phyloP scores from a whole-genome alignment of 1,140 invertebrate genomes.

The Anthonomus grandis region DNA sequence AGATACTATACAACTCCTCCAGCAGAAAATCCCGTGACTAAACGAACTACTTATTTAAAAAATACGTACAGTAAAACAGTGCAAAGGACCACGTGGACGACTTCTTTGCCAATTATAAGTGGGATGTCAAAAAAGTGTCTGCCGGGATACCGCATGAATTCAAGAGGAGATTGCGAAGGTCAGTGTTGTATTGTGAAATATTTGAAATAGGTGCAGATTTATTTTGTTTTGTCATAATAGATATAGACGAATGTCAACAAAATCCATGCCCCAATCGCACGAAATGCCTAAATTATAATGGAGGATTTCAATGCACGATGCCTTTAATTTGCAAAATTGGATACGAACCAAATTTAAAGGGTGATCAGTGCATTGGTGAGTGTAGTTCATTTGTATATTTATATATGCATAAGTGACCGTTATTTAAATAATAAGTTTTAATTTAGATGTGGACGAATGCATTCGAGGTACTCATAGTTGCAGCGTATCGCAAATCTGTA shows the following conservation, averaged over 20 bases:
- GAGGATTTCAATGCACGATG: constrained; percentile 56
- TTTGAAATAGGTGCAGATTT: background rate
- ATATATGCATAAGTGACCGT: background rate
- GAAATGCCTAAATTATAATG: constrained; percentile 57
- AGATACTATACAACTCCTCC: background rate
- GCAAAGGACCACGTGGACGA: constrained; percentile 1
- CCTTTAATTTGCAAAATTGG: constrained; percentile 51
- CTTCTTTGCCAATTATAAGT: constrained; percentile 28
- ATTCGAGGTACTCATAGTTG: constrained; percentile 63
- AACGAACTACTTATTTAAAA: background rate
- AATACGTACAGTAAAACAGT: background rate
- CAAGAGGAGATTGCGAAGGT: constrained; percentile 53
- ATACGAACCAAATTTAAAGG: constrained; percentile 49
- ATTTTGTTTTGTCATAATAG: constrained; percentile 33
- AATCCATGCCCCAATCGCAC: constrained; percentile 48
- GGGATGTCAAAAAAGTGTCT: constrained; percentile 47
- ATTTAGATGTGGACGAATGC: constrained; percentile 68
- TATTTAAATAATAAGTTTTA: background rate
- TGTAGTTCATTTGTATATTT: background rate
- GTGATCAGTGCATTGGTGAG: constrained; percentile 49
- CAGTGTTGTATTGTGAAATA: constrained; percentile 12
- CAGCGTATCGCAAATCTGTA: constrained; percentile 65
- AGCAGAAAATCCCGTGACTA: background rate
- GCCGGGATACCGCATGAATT: constrained; percentile 55
- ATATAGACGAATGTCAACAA: constrained; percentile 51